phyloP scores from a whole-genome alignment of 2,888 invertebrate genomes.

The Ormyrus labotus region DNA sequence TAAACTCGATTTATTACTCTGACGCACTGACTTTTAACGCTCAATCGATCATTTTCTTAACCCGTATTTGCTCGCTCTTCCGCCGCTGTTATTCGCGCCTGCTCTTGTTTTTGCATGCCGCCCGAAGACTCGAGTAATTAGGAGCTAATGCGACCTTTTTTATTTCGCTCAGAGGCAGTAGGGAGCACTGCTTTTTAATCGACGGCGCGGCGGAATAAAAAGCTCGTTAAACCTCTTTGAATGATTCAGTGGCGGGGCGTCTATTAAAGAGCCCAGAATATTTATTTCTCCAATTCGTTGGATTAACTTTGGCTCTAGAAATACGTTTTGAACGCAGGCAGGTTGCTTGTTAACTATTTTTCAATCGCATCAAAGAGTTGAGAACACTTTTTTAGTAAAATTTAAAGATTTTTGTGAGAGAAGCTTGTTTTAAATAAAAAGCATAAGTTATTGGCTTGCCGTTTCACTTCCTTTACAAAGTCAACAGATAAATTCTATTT shows the following conservation, averaged over 20 bases:
- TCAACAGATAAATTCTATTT: conserved; percentile 18
- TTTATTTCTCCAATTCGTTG: not conserved
- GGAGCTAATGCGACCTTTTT: conserved; percentile 42
- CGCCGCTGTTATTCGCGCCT: not conserved
- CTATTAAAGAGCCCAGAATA: not conserved
- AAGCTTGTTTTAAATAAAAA: no score
- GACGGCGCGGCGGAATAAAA: not conserved
- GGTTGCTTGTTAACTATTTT: no score
- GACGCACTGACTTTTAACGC: conserved; percentile 45
- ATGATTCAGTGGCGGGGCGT: conserved; percentile 5
- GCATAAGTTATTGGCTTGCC: no score
- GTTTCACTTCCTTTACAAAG: no score
- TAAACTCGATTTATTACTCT: conserved; percentile 54
- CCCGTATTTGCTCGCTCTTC: conserved; percentile 36
- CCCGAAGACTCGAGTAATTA: conserved; percentile 27
- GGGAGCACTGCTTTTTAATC: conserved; percentile 1
- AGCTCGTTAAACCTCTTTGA: conserved; percentile 17
- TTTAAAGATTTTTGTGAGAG: no score
- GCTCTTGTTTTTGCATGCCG: conserved; percentile 31
- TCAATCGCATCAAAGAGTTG: no score
- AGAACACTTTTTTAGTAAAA: no score
- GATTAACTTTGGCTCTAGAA: no score
- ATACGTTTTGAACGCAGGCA: no score
- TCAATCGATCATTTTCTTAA: conserved; percentile 55
- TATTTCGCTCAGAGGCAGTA: not conserved